These are phyloP conservation scores for Antheraea pernyi DNA, from an alignment of 1,140 invertebrate species.

Conservation along the genomic window DNA sequence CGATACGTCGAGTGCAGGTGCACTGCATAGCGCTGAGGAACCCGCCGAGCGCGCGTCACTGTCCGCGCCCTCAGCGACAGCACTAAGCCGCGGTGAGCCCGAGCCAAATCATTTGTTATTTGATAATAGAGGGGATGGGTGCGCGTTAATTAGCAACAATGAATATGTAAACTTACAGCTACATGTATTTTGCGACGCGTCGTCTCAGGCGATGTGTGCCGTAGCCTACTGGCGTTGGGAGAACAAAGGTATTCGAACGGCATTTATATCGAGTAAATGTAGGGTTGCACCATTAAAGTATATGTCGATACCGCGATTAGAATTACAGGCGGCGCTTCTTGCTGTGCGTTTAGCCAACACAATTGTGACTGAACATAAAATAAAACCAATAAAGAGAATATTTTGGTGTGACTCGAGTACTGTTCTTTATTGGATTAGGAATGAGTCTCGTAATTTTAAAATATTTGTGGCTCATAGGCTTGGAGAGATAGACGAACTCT, in stretches of 20 bases:
- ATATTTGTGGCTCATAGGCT: constrained; percentile 61
- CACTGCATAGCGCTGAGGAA: not conserved
- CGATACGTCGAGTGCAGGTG: not conserved
- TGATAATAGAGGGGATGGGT: not conserved
- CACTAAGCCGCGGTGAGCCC: not conserved
- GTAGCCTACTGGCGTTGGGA: constrained; percentile 38
- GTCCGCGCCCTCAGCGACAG: not conserved
- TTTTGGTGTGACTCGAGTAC: constrained; percentile 30
- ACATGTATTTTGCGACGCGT: constrained; percentile 31
- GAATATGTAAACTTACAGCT: constrained; percentile 23
- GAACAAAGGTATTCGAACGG: constrained; percentile 9
- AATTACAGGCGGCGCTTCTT: constrained; percentile 24
- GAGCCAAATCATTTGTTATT: not conserved
- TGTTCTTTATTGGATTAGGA: constrained; percentile 27
- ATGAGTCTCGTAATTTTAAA: constrained; percentile 37
- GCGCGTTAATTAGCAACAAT: not conserved
- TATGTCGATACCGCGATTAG: constrained; percentile 25
- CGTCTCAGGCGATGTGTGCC: constrained; percentile 19
- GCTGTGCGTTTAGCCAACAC: constrained; percentile 13
- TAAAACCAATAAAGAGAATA: not conserved
- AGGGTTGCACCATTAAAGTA: constrained; percentile 29
- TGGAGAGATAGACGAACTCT: constrained; percentile 50
- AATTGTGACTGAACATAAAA: constrained; percentile 18
- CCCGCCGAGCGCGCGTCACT: not conserved
- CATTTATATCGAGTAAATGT: constrained; percentile 30